A percentile compares a stretch with the other conserved stretches of the same genome.
These are phyloP conservation scores for Scaptodrosophila lebanonensis DNA, from an alignment of 1,140 invertebrate species.

Conservation along the genomic window DNA sequence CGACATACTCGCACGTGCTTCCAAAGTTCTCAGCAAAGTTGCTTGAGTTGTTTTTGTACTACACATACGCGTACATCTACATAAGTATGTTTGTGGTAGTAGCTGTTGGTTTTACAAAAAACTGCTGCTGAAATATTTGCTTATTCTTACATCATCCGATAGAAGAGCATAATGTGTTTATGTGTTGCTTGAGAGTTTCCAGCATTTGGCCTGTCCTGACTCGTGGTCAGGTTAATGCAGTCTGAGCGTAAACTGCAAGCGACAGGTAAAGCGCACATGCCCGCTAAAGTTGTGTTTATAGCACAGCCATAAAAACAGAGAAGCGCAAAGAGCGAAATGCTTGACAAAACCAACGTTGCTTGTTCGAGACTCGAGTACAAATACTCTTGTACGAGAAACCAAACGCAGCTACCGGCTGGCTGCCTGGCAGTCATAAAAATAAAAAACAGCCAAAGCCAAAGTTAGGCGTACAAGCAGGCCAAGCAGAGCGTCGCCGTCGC, in stretches of 20 bases:
- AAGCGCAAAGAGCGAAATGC: conserved; percentile 3
- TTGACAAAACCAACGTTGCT: not conserved
- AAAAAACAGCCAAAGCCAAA: conserved; percentile 48
- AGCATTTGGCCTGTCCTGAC: conserved; percentile 15
- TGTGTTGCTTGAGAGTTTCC: conserved; percentile 2
- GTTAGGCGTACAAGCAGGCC: conserved; percentile 24
- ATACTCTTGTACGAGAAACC: no score
- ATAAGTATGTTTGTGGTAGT: no score
- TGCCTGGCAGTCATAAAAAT: conserved; percentile 5
- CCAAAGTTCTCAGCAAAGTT: no score
- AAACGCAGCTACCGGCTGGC: conserved; percentile 28
- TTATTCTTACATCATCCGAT: conserved; percentile 56
- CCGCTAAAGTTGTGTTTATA: conserved; percentile 3
- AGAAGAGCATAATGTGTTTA: not conserved
- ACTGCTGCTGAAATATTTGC: conserved; percentile 40
- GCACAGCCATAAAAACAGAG: conserved; percentile 14
- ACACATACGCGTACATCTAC: no score
- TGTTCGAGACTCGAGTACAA: no score
- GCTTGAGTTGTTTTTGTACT: no score
- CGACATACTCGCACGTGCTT: no score
- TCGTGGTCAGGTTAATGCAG: conserved; percentile 15
- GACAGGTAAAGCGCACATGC: conserved; percentile 17
- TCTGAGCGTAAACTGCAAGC: conserved; percentile 2
- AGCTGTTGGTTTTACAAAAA: conserved; percentile 8
- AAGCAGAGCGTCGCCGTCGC: conserved; percentile 10